Evolutionary conservation across 2,113 vertebrate species (phyloP), one percentile per base, ranked within the genome.

Genomic region (Microcebus griseorufus): DNA sequence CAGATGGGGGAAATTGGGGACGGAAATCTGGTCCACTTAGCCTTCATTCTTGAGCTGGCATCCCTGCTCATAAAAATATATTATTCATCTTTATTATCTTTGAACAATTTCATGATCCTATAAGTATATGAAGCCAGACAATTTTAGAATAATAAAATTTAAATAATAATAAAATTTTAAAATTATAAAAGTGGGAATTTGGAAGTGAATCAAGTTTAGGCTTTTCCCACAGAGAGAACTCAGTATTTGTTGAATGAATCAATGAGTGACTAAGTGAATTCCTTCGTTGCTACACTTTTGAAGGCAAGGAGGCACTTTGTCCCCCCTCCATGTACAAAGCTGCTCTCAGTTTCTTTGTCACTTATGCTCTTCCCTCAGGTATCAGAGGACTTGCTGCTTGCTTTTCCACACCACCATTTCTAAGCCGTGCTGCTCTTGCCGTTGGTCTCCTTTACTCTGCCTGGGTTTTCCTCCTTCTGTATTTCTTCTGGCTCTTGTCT

Each of bases 91-190:
- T 1, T 78, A 25, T 83, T 58, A 62, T 51, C 39, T 76, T 48
- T 60, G 45, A n/a, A 72, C 73, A 37, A 62, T 78, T 87, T 87
- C n/a, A 69, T 13, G 25, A 20, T n/a, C 34, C 78, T 58, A 58
- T 20, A 58, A 58, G 55, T 58, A 22, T 20, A 20, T 23, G 70
- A 60, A n/a, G 37, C 42, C 78, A 75, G 67, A 88, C 92, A 29
- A 80, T 39, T 32, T 29, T 75, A 45, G 4, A 51, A 76, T 51
- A 51, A 51, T 27, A 76, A 9, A 27, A 72, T 27, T 73, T 73
- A 73, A 42, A 73, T 73, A 37, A 72, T 72, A 72, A 42, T 73
- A 88, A 93, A 48, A 88, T 32, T 25, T 23, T 45, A 75, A 45
- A 51, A 76, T 76, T 32, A 32, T 23, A 32, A 12, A 45, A 55